These are phyloP conservation scores for Stomatorhinus walkeri DNA, from an alignment of 2,797 vertebrate species.

Conservation along the genomic window DNA sequence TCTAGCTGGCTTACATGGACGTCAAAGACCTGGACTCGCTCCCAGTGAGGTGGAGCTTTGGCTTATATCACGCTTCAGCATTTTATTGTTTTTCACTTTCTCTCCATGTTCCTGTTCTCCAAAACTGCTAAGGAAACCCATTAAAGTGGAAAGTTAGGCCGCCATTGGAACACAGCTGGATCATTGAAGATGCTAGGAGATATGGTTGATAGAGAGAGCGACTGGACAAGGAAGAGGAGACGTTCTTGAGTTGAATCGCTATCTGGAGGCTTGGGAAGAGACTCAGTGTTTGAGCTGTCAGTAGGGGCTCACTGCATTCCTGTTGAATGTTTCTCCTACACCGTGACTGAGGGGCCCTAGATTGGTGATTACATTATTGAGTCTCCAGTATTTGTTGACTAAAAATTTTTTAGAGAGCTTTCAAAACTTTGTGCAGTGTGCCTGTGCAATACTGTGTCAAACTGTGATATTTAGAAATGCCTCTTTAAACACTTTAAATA, in stretches of 20 bases:
- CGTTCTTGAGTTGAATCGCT: not conserved
- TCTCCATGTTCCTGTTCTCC: not conserved
- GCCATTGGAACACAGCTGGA: not conserved
- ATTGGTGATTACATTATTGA: not conserved
- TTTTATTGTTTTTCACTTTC: not conserved
- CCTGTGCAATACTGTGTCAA: not conserved
- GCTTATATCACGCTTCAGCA: not conserved
- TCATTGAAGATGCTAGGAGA: not conserved
- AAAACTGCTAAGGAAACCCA: not conserved
- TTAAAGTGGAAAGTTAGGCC: not conserved
- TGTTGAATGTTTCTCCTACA: not conserved
- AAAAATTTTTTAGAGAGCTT: not conserved
- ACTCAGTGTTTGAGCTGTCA: not conserved
- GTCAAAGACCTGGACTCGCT: not conserved
- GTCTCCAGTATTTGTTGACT: not conserved
- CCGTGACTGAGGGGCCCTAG: not conserved
- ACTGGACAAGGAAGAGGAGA: not conserved
- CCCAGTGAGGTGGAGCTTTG: not conserved
- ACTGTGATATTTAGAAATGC: not conserved
- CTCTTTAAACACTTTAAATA: slow-evolving; percentile 12
- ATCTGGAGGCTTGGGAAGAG: slow-evolving; percentile 9
- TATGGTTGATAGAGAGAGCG: not conserved
- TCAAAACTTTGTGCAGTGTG: not conserved
- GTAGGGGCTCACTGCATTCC: not conserved
- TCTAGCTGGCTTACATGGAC: not conserved